Evolutionary conservation across 2,888 invertebrate species (phyloP), one percentile per base, ranked within the genome.

Genomic region (Microctonus aethiopoides): DNA sequence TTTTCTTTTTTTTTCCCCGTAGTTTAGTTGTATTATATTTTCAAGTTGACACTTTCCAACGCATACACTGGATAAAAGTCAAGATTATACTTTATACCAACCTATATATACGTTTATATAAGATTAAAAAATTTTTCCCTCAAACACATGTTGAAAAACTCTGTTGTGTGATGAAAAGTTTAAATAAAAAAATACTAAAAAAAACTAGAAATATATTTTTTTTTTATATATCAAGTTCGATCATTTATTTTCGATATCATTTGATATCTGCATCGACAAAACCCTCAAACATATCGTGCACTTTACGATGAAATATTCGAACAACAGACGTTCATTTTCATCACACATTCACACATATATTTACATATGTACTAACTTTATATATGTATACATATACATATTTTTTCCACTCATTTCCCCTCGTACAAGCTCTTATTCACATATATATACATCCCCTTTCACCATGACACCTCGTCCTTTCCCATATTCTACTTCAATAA

Each of bases 21-120:
- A n/a, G n/a, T n/a, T n/a, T n/a, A n/a, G n/a, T n/a, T n/a, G n/a
- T n/a, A n/a, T n/a, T n/a, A n/a, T n/a, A n/a, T n/a, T n/a, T n/a
- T n/a, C n/a, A n/a, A n/a, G n/a, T n/a, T n/a, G n/a, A 13, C 5
- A 46, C 29, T 24, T 11, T 46, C 46, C n/a, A 1, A 26, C n/a
- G n/a, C 11, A 62, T n/a, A 39, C 11, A 4, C 6, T 13, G 7
- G 10, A 20, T 62, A 46, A 62, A 62, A 62, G 26, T 62, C 46
- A 46, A 62, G 62, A 62, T 46, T 24, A 46, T 26, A n/a, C 41
- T 62, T n/a, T n/a, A n/a, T n/a, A n/a, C n/a, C n/a, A n/a, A n/a
- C n/a, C n/a, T n/a, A n/a, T n/a, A n/a, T n/a, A n/a, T n/a, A n/a
- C n/a, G 20, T 13, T 24, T n/a, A 36, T 13, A 41, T 62, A 5